Conservation (phyloP, 1,140 invertebrate genomes). For the Zeugodacus cucurbitae region DNA sequence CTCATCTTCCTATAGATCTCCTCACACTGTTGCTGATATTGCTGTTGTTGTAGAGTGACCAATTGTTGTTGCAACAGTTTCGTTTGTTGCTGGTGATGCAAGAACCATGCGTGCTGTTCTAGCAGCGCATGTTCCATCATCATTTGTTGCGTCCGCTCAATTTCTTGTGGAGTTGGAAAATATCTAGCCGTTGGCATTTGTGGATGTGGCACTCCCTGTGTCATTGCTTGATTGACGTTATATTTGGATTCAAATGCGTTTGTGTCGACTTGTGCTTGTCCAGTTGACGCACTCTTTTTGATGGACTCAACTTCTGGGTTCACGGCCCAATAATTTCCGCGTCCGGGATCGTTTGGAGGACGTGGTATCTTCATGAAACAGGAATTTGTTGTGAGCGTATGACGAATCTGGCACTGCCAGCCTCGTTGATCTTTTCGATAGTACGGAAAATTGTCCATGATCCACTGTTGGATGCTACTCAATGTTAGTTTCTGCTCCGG, state of each 20-base stretch:
- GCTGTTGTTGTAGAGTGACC: neutral
- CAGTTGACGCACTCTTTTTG: neutral
- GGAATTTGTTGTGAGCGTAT: conserved; percentile 78
- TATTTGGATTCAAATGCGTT: neutral
- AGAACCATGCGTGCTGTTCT: neutral
- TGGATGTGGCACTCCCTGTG: neutral
- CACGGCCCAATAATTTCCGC: conserved; percentile 55
- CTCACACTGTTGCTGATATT: neutral
- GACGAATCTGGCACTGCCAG: conserved; percentile 97
- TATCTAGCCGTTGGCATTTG: neutral
- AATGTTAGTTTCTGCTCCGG: conserved; percentile 85
- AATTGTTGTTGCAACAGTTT: neutral
- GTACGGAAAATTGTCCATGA: conserved; percentile 86
- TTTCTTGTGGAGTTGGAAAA: neutral
- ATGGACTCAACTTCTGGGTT: neutral
- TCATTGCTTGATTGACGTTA: neutral
- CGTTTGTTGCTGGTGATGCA: neutral
- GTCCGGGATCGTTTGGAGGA: conserved; percentile 53
- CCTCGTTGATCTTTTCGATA: conserved; percentile 94
- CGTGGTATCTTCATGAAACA: conserved; percentile 57
- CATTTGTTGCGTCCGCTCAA: neutral
- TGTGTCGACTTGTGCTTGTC: neutral
- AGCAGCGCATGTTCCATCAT: neutral
- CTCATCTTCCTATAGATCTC: neutral
- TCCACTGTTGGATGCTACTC: conserved; percentile 88